Base-by-base conservation (phyloP, 2,113 vertebrate species). In the Melanotaenia duboulayi region DNA sequence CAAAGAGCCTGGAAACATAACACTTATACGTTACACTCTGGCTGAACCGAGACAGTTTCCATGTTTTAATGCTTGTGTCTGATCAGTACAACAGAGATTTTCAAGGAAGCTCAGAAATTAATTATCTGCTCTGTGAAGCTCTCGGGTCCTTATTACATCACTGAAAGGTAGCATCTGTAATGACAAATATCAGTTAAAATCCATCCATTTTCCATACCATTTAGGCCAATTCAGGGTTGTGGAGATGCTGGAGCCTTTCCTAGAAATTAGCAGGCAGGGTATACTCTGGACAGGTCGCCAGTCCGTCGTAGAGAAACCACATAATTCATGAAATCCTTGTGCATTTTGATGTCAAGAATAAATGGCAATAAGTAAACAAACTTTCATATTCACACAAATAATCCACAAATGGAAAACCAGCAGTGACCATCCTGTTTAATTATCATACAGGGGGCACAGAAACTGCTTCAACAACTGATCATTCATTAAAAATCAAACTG, bases 271-370 rank as follows among this genome's bases (percentile, higher is more conserved):
- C n/a, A n/a, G n/a, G n/a, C n/a, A n/a, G n/a, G n/a, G n/a, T n/a
- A n/a, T n/a, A n/a, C n/a, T n/a, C n/a, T n/a, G n/a, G n/a, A n/a
- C n/a, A n/a, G n/a, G n/a, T n/a, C n/a, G n/a, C n/a, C n/a, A n/a
- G n/a, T n/a, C n/a, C n/a, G n/a, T n/a, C n/a, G n/a, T n/a, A n/a
- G n/a, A 40, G 3, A 51, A 56, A 32, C 22, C 22, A 19, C 22
- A 63, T 4, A 46, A 50, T 55, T 10, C 35, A 25, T 60, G 58
- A 74, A 65, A 72, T 25, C 48, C 25, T 35, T 35, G 54, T 42
- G 1, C 12, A 46, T 37, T n/a, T 16, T 37, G 16, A 57, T 1
- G n/a, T 40, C 20, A n/a, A 32, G 20, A 62, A 35, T 23, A 54
- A 50, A 54, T 25, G 23, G 7, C 35, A 42, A 39, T 56, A 62